Evolutionary conservation across 2,113 vertebrate genomes (phyloP).

Genomic region (Mobula hypostoma): DNA sequence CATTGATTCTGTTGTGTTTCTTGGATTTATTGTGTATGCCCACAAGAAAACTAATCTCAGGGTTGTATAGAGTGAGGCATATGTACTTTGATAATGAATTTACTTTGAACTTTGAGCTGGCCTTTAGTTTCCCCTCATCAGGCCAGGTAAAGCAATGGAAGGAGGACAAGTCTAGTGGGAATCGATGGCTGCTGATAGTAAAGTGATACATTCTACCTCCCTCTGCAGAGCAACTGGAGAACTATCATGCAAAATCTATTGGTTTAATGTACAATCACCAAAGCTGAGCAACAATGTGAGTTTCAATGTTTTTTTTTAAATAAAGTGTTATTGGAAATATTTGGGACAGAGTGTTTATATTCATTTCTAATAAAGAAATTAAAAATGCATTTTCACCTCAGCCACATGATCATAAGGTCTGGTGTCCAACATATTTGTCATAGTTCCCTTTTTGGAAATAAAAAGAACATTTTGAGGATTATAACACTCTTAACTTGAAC

Average conservation of each 20-base stretch:
- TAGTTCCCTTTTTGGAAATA: not conserved
- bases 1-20: too few species aligned
- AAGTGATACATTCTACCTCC: not conserved
- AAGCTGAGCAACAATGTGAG: slow-evolving; percentile 44
- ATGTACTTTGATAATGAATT: too few species aligned
- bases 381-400: not conserved
- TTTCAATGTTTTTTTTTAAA: not conserved
- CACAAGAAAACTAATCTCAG: too few species aligned
- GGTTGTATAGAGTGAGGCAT: too few species aligned
- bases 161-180: not conserved
- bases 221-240: slow-evolving; percentile 50
- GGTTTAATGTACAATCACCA: slow-evolving; percentile 50
- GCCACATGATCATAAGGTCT: not conserved
- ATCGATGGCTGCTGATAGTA: not conserved
- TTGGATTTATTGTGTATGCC: too few species aligned
- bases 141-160: too few species aligned
- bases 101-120: too few species aligned
- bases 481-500: not conserved
- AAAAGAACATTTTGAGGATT: not conserved
- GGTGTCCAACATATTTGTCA: not conserved
- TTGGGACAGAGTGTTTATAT: not conserved
- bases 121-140: too few species aligned
- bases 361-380: not conserved
- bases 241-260: slow-evolving; percentile 45
- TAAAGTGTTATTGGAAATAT: not conserved